phyloP scores from a whole-genome alignment of 2,888 invertebrate species.

The Drosophila setosimentum region DNA sequence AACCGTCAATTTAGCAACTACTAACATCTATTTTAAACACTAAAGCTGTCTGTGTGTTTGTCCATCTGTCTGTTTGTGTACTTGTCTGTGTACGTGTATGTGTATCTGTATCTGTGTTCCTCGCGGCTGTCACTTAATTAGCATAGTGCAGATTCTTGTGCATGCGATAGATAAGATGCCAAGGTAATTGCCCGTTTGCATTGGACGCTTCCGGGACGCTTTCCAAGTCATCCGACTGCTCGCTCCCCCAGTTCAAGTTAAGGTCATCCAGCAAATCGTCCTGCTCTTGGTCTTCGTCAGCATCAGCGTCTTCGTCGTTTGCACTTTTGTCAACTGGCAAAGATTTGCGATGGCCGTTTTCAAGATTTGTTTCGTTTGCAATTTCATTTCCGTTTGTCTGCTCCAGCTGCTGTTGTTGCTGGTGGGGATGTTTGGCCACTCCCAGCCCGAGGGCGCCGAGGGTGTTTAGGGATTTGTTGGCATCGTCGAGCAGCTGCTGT shows the following conservation, averaged over 20 bases:
- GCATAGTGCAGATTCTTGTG: constrained; percentile 80
- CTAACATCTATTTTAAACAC: constrained; percentile 46
- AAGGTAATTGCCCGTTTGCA: constrained; percentile 71
- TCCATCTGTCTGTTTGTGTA: constrained; percentile 26
- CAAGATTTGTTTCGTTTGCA: constrained; percentile 73
- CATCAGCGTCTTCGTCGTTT: constrained; percentile 33
- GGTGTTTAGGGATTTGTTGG: constrained; percentile 68
- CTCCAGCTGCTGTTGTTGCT: constrained; percentile 27
- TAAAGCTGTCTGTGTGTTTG: constrained; percentile 36
- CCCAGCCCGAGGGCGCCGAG: constrained; percentile 33
- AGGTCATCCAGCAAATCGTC: constrained; percentile 41
- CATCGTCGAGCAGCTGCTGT: constrained; percentile 53
- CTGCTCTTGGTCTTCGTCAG: constrained; percentile 30
- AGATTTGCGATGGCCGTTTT: constrained; percentile 53
- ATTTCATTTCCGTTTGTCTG: constrained; percentile 73
- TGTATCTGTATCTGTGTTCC: constrained; percentile 36
- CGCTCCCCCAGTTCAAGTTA: constrained; percentile 50
- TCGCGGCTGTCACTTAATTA: constrained; percentile 59
- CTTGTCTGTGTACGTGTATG: constrained; percentile 14
- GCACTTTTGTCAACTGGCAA: constrained; percentile 44
- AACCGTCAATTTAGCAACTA: constrained; percentile 71
- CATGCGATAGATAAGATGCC: constrained; percentile 83
- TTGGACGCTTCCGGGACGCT: constrained; percentile 35
- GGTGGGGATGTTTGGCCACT: constrained; percentile 49
- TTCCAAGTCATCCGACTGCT: constrained; percentile 40